Evolutionary conservation across 2,888 invertebrate species (phyloP), one percentile per base, ranked within the genome.

Genomic region (Lucinisca nassula): DNA sequence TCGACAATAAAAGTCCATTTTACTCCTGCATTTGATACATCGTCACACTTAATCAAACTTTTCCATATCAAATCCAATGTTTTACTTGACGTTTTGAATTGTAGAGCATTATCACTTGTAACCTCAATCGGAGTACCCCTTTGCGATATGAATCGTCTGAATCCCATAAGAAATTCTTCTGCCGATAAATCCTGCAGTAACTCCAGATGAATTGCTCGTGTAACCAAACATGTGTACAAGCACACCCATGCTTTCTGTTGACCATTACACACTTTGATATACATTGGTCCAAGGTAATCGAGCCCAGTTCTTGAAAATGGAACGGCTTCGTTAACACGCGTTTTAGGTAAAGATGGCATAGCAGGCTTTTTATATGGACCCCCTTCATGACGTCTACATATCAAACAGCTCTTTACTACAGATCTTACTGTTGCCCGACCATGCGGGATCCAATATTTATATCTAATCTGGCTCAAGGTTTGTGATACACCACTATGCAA

Each of bases 191-290:
- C 55, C 27, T 49, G 30, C n/a, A 89, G 38, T 10, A 89, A 32
- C 51, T 89, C 86, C 8, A 81, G 79, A 49, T 84, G 81, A 30
- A 84, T 45, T 14, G 84, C 88, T 24, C 81, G 55, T 21, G 82
- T 84, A 2, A 84, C 81, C 17, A 83, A 21, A 61, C 89, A 84
- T 27, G 89, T 89, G 35, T 82, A 89, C 45, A 87, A 30, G 49
- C 87, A 87, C 14, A 89, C 37, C 89, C 84, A 88, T 10, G 75
- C 72, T 76, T 82, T 87, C 21, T 49, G 67, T 38, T 58, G 40
- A 67, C 79, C 73, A 32, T 67, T 38, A n/a, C 2, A 10, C 27
- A 3, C 0, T 80, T 79, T 88, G 6, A 82, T 38, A 73, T 79
- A 82, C 27, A 85, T 21, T 21, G 88, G 85, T 49, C 87, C 83